Evolutionary conservation across 2,113 vertebrate species (phyloP).

Genomic region (Dipodomys spectabilis): DNA sequence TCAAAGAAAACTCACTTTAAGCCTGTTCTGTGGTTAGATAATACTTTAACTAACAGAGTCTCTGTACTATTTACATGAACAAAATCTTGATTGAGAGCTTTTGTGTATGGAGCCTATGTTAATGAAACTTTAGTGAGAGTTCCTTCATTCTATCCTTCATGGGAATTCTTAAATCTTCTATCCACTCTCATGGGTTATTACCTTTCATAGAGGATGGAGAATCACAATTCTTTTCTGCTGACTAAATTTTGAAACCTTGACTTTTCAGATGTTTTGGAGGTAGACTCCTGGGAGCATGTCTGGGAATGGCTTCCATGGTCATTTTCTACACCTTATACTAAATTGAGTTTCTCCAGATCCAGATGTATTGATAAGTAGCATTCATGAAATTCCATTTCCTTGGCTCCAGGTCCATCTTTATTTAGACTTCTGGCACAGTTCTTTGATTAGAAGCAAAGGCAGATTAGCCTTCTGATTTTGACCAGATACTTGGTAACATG

Average conservation of each 20-base stretch:
- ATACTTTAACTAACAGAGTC: not conserved
- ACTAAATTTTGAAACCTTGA: not conserved
- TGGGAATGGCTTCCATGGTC: not conserved
- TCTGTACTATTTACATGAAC: not conserved
- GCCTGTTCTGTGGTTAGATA: not conserved
- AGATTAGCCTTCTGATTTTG: not conserved
- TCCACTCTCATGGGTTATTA: not conserved
- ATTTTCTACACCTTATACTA: not conserved
- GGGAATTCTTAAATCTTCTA: not conserved
- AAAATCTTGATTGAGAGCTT: not conserved
- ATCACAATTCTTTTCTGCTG: not conserved
- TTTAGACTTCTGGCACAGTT: not conserved
- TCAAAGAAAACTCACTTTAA: not conserved
- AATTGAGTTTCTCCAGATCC: not conserved
- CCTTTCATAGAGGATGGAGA: not conserved
- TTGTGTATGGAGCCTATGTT: not conserved
- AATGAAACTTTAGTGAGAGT: not conserved
- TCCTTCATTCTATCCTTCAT: not conserved
- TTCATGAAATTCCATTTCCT: not conserved
- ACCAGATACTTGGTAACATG: not conserved
- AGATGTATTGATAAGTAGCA: not conserved
- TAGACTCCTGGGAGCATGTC: not conserved
- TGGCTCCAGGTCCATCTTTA: not conserved
- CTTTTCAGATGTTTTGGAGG: not conserved
- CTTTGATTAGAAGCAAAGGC: conserved; percentile 13